Conservation (phyloP, 2,888 invertebrate genomes). For the Chloroclysta siterata region DNA sequence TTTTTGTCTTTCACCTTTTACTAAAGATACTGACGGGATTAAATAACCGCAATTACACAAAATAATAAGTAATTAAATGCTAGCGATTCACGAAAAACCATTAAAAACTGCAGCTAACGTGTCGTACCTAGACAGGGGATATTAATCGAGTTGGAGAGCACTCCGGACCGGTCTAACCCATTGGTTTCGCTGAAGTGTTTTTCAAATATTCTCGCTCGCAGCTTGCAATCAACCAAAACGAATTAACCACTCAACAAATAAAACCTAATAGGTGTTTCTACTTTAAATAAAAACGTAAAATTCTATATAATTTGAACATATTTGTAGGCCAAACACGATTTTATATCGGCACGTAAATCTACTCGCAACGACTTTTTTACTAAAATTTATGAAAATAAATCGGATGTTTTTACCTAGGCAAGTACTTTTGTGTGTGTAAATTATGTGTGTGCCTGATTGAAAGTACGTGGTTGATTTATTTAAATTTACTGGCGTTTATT, state of each 20-base stretch:
- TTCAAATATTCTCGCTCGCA: slow-evolving; percentile 42
- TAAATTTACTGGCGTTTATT: background rate
- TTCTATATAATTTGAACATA: slow-evolving; percentile 12
- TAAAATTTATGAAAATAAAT: slow-evolving; percentile 21
- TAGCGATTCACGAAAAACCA: slow-evolving; percentile 2
- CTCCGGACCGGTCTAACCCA: slow-evolving; percentile 33
- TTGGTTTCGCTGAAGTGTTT: slow-evolving; percentile 41
- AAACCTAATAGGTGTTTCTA: slow-evolving; percentile 2
- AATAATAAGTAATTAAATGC: background rate
- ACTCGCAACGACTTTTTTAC: slow-evolving; percentile 16
- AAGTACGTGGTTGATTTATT: slow-evolving; percentile 2
- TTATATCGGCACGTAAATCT: slow-evolving; percentile 19
- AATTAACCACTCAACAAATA: slow-evolving; percentile 34
- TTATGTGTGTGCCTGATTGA: background rate
- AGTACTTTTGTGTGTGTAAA: slow-evolving; percentile 3
- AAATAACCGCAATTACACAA: background rate
- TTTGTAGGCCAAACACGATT: slow-evolving; percentile 18
- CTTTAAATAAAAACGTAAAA: slow-evolving; percentile 7
- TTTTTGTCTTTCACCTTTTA: slow-evolving; percentile 27
- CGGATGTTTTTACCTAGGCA: background rate
- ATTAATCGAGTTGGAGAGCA: slow-evolving; percentile 37
- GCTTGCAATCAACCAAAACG: slow-evolving; percentile 39
- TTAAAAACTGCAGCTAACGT: slow-evolving; percentile 19
- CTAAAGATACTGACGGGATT: background rate
- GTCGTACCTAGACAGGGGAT: slow-evolving; percentile 28